These are phyloP conservation scores for Craseonycteris thonglongyai DNA, from an alignment of 2,113 vertebrate species.

Conservation along the genomic window DNA sequence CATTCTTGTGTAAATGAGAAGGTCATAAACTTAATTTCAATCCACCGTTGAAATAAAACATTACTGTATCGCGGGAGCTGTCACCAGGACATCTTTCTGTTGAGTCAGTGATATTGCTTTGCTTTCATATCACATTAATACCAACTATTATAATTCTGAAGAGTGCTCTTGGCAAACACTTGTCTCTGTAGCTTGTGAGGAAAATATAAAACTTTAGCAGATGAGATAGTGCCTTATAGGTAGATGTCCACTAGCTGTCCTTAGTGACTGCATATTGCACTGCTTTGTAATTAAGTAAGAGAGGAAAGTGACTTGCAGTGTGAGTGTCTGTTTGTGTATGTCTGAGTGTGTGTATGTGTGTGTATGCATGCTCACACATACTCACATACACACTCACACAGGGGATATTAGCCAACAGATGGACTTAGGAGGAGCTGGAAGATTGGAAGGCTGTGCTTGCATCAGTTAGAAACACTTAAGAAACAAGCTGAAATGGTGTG, in stretches of 20 bases:
- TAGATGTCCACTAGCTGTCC: constrained; percentile 81
- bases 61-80: constrained; percentile 46
- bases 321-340: background rate
- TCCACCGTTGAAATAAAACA: constrained; percentile 62
- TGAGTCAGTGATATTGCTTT: constrained; percentile 59
- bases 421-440: background rate
- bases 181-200: constrained; percentile 13
- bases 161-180: constrained; percentile 50
- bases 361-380: background rate
- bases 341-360: background rate
- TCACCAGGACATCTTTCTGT: constrained; percentile 70
- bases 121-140: constrained; percentile 36
- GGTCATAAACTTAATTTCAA: constrained; percentile 74
- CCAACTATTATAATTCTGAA: constrained; percentile 53
- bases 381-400: background rate
- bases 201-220: constrained; percentile 50
- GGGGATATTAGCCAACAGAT: background rate
- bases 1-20: constrained; percentile 48
- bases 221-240: constrained; percentile 73
- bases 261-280: constrained; percentile 71
- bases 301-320: constrained; percentile 62
- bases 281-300: constrained; percentile 75
- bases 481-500: constrained; percentile 13
- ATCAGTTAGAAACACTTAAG: background rate
- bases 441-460: background rate